phyloP scores from a whole-genome alignment of 35 echinoderm and acorn worm genomes.

The Ophiothrix spiculata region DNA sequence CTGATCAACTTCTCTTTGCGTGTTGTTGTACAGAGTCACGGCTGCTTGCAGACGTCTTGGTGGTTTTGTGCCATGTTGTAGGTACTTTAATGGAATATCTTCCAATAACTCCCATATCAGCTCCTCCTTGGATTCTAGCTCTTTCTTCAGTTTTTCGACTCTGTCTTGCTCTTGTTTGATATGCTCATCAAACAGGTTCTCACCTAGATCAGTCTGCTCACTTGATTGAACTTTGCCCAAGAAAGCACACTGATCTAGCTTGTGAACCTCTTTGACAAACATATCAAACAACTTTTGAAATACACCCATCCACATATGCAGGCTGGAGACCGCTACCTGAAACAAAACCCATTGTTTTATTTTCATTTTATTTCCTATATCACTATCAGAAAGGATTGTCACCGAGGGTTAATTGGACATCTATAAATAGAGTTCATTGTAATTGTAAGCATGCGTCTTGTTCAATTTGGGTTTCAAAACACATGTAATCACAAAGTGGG shows the following conservation, averaged over 20 bases:
- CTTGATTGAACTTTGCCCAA: background rate
- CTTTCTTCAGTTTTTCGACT: background rate
- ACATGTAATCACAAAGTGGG: too few species aligned
- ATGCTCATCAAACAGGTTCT: background rate
- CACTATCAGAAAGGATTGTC: too few species aligned
- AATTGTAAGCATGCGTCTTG: too few species aligned
- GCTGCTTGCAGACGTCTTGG: background rate
- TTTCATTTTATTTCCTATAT: too few species aligned
- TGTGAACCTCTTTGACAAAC: background rate
- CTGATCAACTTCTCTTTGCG: background rate
- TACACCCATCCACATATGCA: background rate
- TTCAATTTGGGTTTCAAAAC: too few species aligned
- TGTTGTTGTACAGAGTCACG: background rate
- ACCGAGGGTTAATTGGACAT: too few species aligned
- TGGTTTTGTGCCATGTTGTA: background rate
- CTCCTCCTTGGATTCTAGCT: background rate
- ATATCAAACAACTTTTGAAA: background rate
- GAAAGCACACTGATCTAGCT: background rate
- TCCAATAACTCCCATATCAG: background rate
- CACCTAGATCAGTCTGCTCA: background rate
- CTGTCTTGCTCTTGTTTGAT: background rate
- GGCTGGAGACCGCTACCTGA: background rate
- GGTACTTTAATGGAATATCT: background rate
- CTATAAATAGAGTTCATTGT: too few species aligned
- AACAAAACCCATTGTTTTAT: too few species aligned